Evolutionary conservation across 2,113 vertebrate species (phyloP).

Genomic region (Tor tambroides): DNA sequence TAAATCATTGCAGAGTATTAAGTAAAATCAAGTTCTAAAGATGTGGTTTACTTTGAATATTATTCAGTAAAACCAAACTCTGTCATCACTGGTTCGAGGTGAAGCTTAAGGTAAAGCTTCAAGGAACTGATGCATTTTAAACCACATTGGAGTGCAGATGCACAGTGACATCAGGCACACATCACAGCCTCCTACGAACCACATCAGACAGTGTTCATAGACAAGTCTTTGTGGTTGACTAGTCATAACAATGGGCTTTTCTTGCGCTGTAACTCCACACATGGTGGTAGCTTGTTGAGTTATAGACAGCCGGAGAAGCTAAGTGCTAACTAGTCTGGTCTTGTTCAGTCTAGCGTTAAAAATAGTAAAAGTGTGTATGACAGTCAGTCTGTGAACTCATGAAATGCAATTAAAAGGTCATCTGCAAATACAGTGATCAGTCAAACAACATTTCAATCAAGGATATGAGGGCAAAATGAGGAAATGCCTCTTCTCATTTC

Average conservation of each 20-base stretch:
- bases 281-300: conserved; percentile 53
- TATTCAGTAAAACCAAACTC: neutral
- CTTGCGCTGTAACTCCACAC: conserved; percentile 34
- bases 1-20: neutral
- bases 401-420: neutral
- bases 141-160: neutral
- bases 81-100: neutral
- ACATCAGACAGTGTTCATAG: conserved; percentile 55
- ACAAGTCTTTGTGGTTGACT: conserved; percentile 52
- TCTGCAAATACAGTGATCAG: neutral
- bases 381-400: neutral
- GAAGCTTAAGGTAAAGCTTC: conserved; percentile 20
- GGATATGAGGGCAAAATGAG: neutral
- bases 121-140: neutral
- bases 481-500: neutral
- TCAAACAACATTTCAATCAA: neutral
- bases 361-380: neutral
- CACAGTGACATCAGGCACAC: conserved; percentile 5
- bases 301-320: conserved; percentile 43
- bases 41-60: neutral
- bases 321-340: conserved; percentile 14
- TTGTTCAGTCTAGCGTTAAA: conserved; percentile 28
- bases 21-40: neutral
- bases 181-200: conserved; percentile 36
- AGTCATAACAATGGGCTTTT: conserved; percentile 64